Percentiles rank a stretch among this genome's conserved stretches.
These are phyloP conservation scores for Sebastes diaconus DNA, from an alignment of 2,797 vertebrate genomes.

Conservation along the genomic window DNA sequence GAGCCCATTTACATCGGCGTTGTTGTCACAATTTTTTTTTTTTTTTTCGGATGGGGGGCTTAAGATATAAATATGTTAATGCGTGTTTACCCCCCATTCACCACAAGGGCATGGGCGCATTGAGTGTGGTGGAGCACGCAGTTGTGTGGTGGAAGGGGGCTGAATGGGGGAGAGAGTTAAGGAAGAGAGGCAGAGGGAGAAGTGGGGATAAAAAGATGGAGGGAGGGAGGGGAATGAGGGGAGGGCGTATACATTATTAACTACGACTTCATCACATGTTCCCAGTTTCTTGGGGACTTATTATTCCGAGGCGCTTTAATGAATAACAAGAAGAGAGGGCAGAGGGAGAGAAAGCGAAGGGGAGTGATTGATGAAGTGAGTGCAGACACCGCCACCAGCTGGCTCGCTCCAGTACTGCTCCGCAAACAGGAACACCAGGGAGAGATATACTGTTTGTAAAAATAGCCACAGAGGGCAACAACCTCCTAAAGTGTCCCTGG, in stretches of 20 bases:
- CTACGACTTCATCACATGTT: slow-evolving; percentile 86
- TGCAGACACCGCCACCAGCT: slow-evolving; percentile 85
- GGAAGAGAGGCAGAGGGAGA: slow-evolving; percentile 61
- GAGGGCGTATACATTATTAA: slow-evolving; percentile 86
- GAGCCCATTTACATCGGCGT: slow-evolving; percentile 65
- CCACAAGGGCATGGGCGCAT: slow-evolving; percentile 64
- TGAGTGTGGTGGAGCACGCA: slow-evolving; percentile 45
- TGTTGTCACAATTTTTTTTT: slow-evolving; percentile 54
- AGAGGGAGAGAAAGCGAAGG: slow-evolving; percentile 67
- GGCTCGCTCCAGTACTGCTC: slow-evolving; percentile 77
- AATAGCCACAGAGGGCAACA: slow-evolving; percentile 72
- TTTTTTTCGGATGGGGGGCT: slow-evolving; percentile 27
- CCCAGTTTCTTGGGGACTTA: slow-evolving; percentile 87
- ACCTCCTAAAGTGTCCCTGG: slow-evolving; percentile 76
- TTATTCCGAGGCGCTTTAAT: slow-evolving; percentile 87
- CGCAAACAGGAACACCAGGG: slow-evolving; percentile 23
- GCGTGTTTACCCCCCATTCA: slow-evolving; percentile 78
- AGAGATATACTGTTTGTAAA: slow-evolving; percentile 49
- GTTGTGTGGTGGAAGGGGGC: slow-evolving; percentile 47
- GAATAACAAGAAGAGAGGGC: slow-evolving; percentile 84
- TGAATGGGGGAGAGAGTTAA: slow-evolving; percentile 45
- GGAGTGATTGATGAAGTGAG: slow-evolving; percentile 83
- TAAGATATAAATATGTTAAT: slow-evolving; percentile 83
- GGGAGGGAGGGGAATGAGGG: slow-evolving; percentile 5
- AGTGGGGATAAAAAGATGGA: slow-evolving; percentile 47